Conservation (phyloP, 1,140 invertebrate species). For the Luehdorfia chinensis region DNA sequence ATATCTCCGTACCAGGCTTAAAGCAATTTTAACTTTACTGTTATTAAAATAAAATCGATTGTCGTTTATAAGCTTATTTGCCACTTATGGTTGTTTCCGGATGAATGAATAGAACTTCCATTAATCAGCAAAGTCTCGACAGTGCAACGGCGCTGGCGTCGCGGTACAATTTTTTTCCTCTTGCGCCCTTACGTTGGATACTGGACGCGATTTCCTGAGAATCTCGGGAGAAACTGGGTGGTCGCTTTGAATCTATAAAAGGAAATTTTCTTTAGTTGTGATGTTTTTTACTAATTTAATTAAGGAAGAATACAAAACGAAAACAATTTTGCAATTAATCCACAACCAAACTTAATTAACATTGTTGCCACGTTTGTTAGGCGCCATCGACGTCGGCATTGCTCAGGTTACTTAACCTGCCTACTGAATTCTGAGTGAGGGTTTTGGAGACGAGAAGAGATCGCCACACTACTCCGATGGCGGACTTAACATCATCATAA, state of each 20-base stretch:
- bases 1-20: not conserved
- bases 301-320: not conserved
- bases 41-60: constrained; percentile 11
- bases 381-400: too few species aligned
- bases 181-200: constrained; percentile 70
- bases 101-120: constrained; percentile 61
- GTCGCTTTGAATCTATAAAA: constrained; percentile 56
- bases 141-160: constrained; percentile 67
- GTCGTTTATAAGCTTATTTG: constrained; percentile 9
- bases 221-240: constrained; percentile 60
- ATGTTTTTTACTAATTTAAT: constrained; percentile 2
- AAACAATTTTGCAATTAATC: constrained; percentile 5
- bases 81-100: constrained; percentile 45
- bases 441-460: too few species aligned
- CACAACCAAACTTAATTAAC: too few species aligned
- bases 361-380: too few species aligned
- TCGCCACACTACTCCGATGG: too few species aligned
- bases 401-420: too few species aligned
- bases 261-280: constrained; percentile 6
- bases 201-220: constrained; percentile 73
- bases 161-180: constrained; percentile 70
- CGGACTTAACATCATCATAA: too few species aligned
- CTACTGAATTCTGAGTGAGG: too few species aligned
- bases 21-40: constrained; percentile 19
- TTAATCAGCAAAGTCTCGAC: constrained; percentile 74